phyloP scores from a whole-genome alignment of 2,888 invertebrate species.

The Diaperis boleti region DNA sequence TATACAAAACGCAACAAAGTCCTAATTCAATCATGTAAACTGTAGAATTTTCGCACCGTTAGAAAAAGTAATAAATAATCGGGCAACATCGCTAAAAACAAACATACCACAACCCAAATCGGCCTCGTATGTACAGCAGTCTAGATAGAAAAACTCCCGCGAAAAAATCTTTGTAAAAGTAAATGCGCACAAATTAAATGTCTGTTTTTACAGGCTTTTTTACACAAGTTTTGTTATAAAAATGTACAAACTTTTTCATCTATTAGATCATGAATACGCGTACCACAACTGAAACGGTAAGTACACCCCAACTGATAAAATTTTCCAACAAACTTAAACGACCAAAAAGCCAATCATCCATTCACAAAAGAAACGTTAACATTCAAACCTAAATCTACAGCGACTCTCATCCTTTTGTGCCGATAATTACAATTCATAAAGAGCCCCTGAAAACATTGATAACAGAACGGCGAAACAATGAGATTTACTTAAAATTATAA shows the following conservation, averaged over 20 bases:
- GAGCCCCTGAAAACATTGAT: constrained; percentile 7
- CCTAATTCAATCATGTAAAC: constrained; percentile 44
- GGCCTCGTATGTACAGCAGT: constrained; percentile 45
- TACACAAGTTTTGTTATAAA: constrained; percentile 46
- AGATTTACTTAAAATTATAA: constrained; percentile 34
- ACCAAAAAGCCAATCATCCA: constrained; percentile 51
- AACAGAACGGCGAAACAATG: constrained; percentile 12
- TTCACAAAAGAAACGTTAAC: constrained; percentile 47
- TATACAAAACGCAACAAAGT: constrained; percentile 51
- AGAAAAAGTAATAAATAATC: constrained; percentile 36
- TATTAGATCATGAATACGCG: constrained; percentile 37
- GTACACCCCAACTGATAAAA: constrained; percentile 35
- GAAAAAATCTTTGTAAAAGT: constrained; percentile 29
- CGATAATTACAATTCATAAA: constrained; percentile 8
- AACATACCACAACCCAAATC: constrained; percentile 42
- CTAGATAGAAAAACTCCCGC: constrained; percentile 31
- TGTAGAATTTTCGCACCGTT: constrained; percentile 31
- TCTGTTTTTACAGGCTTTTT: constrained; percentile 42
- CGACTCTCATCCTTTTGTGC: constrained; percentile 39
- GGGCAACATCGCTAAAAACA: constrained; percentile 41
- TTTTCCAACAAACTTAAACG: constrained; percentile 35
- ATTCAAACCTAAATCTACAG: constrained; percentile 46
- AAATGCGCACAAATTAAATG: constrained; percentile 45
- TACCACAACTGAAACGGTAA: constrained; percentile 32
- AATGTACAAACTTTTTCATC: constrained; percentile 49